Percentiles rank a stretch among this genome's conserved stretches.
These are phyloP conservation scores for Pimephales promelas DNA, from an alignment of 2,113 vertebrate species.

Conservation along the genomic window DNA sequence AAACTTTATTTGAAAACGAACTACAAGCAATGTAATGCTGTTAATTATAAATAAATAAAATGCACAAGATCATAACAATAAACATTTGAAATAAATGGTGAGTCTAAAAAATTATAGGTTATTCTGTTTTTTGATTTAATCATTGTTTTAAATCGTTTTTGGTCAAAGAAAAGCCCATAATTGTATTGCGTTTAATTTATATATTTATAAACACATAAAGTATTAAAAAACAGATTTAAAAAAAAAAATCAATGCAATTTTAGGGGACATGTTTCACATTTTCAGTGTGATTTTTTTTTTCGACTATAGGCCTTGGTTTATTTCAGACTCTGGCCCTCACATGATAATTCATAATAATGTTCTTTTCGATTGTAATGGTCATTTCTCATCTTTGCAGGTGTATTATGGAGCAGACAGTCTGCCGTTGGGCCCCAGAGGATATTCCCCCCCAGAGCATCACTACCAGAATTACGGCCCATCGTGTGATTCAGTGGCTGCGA, in stretches of 20 bases:
- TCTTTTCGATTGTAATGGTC: neutral
- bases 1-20: neutral
- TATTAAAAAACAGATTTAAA: neutral
- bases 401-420: slow-evolving; percentile 47
- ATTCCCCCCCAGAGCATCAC: slow-evolving; percentile 46
- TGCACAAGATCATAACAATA: neutral
- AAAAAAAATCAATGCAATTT: neutral
- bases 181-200: neutral
- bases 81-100: neutral
- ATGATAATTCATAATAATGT: neutral
- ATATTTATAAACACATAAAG: neutral
- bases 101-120: neutral
- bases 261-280: neutral
- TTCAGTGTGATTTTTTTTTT: neutral
- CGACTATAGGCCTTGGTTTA: neutral
- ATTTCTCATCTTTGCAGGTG: slow-evolving; percentile 39
- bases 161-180: neutral
- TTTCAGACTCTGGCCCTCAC: neutral
- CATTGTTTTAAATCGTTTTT: neutral
- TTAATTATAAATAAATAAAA: neutral
- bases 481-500: slow-evolving; percentile 40
- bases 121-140: neutral
- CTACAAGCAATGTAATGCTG: too few relatives aligned
- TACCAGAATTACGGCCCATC: slow-evolving; percentile 39
- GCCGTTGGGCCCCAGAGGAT: slow-evolving; percentile 32